Base-by-base conservation (phyloP, 2,888 invertebrate genomes). In the Tetanocera ferruginea region DNA sequence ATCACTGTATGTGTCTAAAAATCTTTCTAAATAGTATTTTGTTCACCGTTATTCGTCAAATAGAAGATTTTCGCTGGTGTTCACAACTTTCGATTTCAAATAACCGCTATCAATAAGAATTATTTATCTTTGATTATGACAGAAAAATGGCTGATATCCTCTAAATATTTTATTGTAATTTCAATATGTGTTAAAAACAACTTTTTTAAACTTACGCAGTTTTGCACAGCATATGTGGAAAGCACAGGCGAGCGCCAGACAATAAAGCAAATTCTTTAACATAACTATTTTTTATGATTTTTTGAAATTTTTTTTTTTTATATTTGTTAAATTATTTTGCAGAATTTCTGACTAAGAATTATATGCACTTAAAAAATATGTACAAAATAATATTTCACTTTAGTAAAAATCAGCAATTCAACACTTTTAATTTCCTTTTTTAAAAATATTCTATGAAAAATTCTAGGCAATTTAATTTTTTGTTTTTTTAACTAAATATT, bases 171-270 rank as follows among this genome's bases (percentile, higher is more conserved):
- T n/a, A 3, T 23, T 23, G 31, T 28, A 37, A 28, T 51, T 57
- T 25, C 34, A 43, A 9, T 51, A 19, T 62, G n/a, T 23, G 19
- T 37, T 8, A 37, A 5, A 37, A 37, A 3, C 5, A 5, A 37
- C 1, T 37, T 37, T 19, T 52, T 52, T 51, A n/a, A 60, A 81
- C 82, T 82, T 79, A 82, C 82, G 82, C 77, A 82, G 62, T 71
- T 79, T 80, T 49, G 76, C 82, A 57, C 71, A 34, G 75, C 79
- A 80, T 31, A 76, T 25, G 34, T 80, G 75, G 9, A 80, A n/a
- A 34, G 25, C 17, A 14, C n/a, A 66, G n/a, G 11, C 37, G 9
- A 55, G 3, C 28, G 25, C 6, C 66, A 77, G 14, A 43, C 52
- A 49, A 37, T 19, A 34, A 19, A 64, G 19, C 75, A 71, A n/a